Evolutionary conservation across 2,113 vertebrate species (phyloP), one percentile per base, ranked within the genome.

Genomic region (Piprites chloris): DNA sequence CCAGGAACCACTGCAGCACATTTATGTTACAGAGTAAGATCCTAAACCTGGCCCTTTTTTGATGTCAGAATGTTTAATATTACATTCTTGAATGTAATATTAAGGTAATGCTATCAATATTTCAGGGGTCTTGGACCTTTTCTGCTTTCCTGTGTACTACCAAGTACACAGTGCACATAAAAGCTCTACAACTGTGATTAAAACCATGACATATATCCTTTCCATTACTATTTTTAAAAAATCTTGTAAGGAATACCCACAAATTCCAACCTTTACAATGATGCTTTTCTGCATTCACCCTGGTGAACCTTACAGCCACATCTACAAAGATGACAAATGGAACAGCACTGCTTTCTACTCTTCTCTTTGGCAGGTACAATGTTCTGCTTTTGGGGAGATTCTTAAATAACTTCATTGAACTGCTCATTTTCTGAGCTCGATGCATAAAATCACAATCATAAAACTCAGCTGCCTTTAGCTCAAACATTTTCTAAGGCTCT

Each of bases 401-500:
- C 62, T 88, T 52, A 59, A 92, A 86, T 84, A 79, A 68, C 88
- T 93, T 74, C 61, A 47, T 53, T 50, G 56, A 37, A 16, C n/a
- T 90, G 76, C 86, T 86, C 75, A 58, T 89, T 94, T 93, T 61
- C 63, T 66, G 73, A 72, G 69, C 85, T 65, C 4, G 4, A 24
- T 44, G 76, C 65, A 23, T 55, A 78, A 84, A 84, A 81, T 35
- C n/a, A 72, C 67, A 80, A 77, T 63, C 79, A 92, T 87, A 84
- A 46, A 95, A 46, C 58, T 95, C 85, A n/a, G 56, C 92, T 72
- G 61, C 49, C 61, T 89, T 95, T 89, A 87, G 67, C 77, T 53
- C 41, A 47, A 86, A 65, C 12, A 50, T 82, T 95, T 95, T 86
- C 76, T 78, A 58, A 91, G 66, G 76, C 80, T 92, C 93, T 95